A percentile compares a stretch with the other conserved stretches of the same genome.
Evolutionary conservation across 1,140 invertebrate genomes (phyloP).

Genomic region (Macrobrachium nipponense): DNA sequence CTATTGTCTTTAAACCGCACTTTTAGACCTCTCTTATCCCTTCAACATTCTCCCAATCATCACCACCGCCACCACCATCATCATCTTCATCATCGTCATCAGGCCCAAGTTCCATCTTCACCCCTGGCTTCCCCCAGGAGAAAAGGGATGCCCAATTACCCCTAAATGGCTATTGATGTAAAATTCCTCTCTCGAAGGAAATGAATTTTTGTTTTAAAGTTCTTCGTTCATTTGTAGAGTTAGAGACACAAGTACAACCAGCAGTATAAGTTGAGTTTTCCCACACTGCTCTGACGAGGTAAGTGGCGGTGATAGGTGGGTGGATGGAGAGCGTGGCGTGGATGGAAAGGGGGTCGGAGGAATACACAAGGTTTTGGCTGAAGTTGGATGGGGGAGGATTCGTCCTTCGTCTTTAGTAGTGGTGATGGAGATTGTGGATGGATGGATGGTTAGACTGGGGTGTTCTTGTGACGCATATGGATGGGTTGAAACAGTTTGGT

Average conservation of each 20-base stretch:
- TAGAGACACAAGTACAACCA: background rate
- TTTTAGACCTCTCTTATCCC: too few relatives aligned
- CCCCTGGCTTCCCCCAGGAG: conserved; percentile 1
- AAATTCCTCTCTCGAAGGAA: conserved; percentile 27
- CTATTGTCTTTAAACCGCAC: too few relatives aligned
- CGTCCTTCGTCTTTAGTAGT: too few relatives aligned
- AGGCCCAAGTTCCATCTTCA: conserved; percentile 1
- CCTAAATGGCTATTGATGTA: conserved; percentile 33
- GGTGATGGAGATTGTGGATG: too few relatives aligned
- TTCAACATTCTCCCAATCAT: too few relatives aligned
- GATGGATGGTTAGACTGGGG: too few relatives aligned
- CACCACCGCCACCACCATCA: background rate
- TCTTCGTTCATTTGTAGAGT: conserved; percentile 20
- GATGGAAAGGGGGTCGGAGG: background rate
- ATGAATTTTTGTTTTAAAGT: conserved; percentile 19
- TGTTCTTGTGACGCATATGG: too few relatives aligned
- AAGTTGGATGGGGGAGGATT: too few relatives aligned
- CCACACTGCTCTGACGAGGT: background rate
- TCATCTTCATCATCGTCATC: background rate
- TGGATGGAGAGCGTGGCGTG: background rate
- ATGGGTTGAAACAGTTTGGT: too few relatives aligned
- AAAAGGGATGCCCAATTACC: conserved; percentile 27
- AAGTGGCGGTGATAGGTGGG: background rate
- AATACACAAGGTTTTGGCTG: background rate
- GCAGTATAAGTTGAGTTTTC: conserved; percentile 1